Conservation (phyloP, 2,797 vertebrate species). For the Rhinichthys osculus region DNA sequence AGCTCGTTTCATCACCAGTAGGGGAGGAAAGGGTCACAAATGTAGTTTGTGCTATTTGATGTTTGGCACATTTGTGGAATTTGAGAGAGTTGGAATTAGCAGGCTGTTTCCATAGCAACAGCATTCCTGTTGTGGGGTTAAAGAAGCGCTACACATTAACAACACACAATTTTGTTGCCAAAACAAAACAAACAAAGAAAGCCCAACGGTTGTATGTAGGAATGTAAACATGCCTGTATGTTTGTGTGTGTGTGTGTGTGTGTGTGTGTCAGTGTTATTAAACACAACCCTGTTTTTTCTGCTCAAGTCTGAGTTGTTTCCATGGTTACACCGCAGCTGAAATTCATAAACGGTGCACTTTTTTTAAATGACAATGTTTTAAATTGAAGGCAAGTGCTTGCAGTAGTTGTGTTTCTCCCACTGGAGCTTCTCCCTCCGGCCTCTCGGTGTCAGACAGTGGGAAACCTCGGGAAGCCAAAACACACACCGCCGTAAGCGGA, state of each 20-base stretch:
- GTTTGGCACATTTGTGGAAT: slow-evolving; percentile 50
- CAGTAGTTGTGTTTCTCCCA: slow-evolving; percentile 49
- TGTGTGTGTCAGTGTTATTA: slow-evolving; percentile 13
- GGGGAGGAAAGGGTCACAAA: slow-evolving; percentile 9
- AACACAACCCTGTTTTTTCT: slow-evolving; percentile 52
- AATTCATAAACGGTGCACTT: slow-evolving; percentile 59
- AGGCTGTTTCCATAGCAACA: slow-evolving; percentile 77
- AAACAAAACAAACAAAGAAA: slow-evolving; percentile 41
- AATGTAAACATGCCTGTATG: slow-evolving; percentile 29
- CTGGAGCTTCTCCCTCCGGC: slow-evolving; percentile 45
- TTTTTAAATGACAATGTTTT: slow-evolving; percentile 59
- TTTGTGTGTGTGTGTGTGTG: slow-evolving; percentile 1
- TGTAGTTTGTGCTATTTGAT: slow-evolving; percentile 34
- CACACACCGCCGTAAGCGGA: slow-evolving; percentile 18
- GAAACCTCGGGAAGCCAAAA: slow-evolving; percentile 48
- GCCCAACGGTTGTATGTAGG: slow-evolving; percentile 39
- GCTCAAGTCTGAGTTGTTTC: slow-evolving; percentile 62
- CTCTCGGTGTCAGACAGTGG: slow-evolving; percentile 44
- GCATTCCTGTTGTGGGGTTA: slow-evolving; percentile 74
- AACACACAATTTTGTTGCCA: slow-evolving; percentile 28
- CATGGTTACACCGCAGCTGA: slow-evolving; percentile 63
- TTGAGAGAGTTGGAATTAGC: slow-evolving; percentile 45
- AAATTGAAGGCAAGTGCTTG: slow-evolving; percentile 57
- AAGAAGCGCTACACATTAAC: slow-evolving; percentile 45
- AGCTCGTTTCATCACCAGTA: slow-evolving; percentile 46